Base-by-base conservation (phyloP, 2,888 invertebrate species). In the Cephalotes varians region DNA sequence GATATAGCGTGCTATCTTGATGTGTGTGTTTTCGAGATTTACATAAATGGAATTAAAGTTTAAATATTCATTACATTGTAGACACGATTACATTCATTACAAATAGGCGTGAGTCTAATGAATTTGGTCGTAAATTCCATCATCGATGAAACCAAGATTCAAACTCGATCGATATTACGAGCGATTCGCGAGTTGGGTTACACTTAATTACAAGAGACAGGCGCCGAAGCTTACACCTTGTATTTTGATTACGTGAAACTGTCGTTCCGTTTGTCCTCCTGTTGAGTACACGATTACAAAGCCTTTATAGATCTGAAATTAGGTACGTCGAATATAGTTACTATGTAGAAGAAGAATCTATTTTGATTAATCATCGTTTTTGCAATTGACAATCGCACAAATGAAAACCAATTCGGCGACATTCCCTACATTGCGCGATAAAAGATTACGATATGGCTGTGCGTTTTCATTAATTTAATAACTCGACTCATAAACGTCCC, bases 381-480 rank as follows among this genome's bases (percentile, higher is more conserved):
- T 25, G n/a, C 2, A 21, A 15, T 21, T 1, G 28, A 49, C 49
- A 18, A 54, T 67, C 18, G 40, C 21, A 2, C 2, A 18, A 54
- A 31, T 77, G 21, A 40, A 67, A 69, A 54, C 2, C 77, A 54
- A 77, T 67, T 21, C 40, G 40, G 12, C 67, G 18, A 74, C 28
- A 25, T 28, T n/a, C 21, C 31, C 37, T 40, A 28, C 34, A 15
- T 40, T n/a, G 67, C 34, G 2, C 56, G 44, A 71, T 56, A 56
- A 71, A 71, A 79, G 72, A 79, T 79, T 71, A 67, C 54, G 77
- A 69, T 54, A 69, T 10, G 56, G 18, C 25, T 21, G 72, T 4
- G 71, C 21, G 21, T 71, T 71, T 69, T 44, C 77, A 71, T 79
- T 79, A 71, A 71, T 79, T 71, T 79, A 79, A 79, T 79, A 79